Evolutionary conservation across 2,113 vertebrate species (phyloP).

Genomic region (Hydrochoerus hydrochaeris): DNA sequence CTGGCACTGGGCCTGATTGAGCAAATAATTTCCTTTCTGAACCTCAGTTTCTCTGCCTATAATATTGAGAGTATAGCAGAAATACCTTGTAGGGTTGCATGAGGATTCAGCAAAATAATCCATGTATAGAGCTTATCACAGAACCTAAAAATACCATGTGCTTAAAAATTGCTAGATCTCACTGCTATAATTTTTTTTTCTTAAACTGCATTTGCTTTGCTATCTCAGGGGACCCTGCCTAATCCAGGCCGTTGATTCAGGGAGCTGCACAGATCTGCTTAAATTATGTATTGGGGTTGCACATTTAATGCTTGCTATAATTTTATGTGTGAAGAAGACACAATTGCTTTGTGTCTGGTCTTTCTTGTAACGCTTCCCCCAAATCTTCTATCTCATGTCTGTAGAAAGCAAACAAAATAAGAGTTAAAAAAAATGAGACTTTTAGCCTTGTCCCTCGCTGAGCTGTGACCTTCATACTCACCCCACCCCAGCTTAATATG

Average conservation of each 20-base stretch:
- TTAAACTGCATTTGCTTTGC: not conserved
- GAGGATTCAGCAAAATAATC: not conserved
- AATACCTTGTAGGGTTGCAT: not conserved
- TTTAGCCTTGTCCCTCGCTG: not conserved
- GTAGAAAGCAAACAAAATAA: not conserved
- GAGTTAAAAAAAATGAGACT: not conserved
- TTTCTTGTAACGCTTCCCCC: not conserved
- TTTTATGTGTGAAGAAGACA: not conserved
- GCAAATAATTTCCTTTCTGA: not conserved
- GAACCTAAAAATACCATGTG: not conserved
- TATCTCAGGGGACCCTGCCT: not conserved
- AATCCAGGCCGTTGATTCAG: constrained; percentile 14
- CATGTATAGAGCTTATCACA: not conserved
- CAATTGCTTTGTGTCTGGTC: not conserved
- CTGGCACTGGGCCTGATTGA: not conserved
- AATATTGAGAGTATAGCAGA: not conserved
- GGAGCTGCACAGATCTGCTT: constrained; percentile 13
- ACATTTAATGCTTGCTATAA: not conserved
- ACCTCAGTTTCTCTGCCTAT: not conserved
- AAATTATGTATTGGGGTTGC: not conserved
- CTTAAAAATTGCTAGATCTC: not conserved
- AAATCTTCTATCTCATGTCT: fast-evolving
- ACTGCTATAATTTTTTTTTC: not conserved
- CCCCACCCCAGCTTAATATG: not conserved
- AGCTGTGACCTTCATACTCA: fast-evolving